Evolutionary conservation across 2,113 vertebrate genomes (phyloP).

Genomic region (Ia io): DNA sequence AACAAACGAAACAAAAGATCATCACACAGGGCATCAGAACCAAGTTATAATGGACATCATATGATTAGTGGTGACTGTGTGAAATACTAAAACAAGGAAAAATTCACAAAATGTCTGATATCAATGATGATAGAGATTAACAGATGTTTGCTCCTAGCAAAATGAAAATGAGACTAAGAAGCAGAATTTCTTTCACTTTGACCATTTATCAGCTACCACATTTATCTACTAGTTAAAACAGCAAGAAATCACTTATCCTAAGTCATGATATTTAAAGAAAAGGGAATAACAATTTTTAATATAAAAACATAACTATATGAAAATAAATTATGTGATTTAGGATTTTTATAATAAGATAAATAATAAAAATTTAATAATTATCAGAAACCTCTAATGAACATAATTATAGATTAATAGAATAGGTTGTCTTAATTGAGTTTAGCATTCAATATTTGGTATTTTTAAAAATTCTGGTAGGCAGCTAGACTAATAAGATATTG

Average conservation of each 20-base stretch:
- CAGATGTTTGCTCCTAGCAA: slow-evolving; percentile 67
- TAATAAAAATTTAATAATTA: neutral
- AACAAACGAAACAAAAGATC: slow-evolving; percentile 58
- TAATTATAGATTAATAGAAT: neutral
- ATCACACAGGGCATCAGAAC: neutral
- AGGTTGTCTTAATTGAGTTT: neutral
- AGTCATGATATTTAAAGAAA: neutral
- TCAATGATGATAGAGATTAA: slow-evolving; percentile 47
- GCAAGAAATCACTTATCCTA: neutral
- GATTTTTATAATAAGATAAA: neutral
- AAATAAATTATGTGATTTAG: neutral
- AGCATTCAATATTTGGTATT: neutral
- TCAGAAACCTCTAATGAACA: neutral
- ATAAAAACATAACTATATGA: neutral
- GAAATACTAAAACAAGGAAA: neutral
- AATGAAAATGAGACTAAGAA: slow-evolving; percentile 38
- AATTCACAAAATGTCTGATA: slow-evolving; percentile 43
- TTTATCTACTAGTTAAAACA: neutral
- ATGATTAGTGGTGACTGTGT: neutral
- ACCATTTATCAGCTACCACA: slow-evolving; percentile 26
- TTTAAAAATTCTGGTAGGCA: neutral
- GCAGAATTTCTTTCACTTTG: neutral
- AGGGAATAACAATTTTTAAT: neutral
- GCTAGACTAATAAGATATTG: neutral
- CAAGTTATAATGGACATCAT: neutral